These are phyloP conservation scores for Drosophila tani DNA, from an alignment of 1,140 invertebrate genomes.

Conservation along the genomic window DNA sequence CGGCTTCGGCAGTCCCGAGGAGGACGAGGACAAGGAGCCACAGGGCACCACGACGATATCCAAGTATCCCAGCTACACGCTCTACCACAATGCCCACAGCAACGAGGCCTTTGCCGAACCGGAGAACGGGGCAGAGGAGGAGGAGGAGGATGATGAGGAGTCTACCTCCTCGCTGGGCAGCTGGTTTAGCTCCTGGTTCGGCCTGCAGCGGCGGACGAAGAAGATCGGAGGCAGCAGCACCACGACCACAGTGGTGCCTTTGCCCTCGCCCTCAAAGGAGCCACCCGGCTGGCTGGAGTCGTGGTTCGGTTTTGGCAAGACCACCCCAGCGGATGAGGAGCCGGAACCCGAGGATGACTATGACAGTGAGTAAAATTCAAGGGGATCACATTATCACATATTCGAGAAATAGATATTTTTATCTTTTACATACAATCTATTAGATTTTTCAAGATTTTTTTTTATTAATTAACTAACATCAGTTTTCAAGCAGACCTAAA, in stretches of 20 bases:
- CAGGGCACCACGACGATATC: neutral
- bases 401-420: no score
- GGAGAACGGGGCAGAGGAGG: conserved; percentile 3
- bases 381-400: no score
- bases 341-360: conserved; percentile 52
- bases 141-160: conserved; percentile 27
- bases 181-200: conserved; percentile 80
- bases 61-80: conserved; percentile 73
- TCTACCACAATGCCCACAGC: conserved; percentile 74
- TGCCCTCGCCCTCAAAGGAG: conserved; percentile 45
- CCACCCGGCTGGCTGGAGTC: conserved; percentile 73
- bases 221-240: conserved; percentile 65
- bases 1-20: conserved; percentile 39
- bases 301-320: conserved; percentile 70
- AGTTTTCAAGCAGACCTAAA: no score
- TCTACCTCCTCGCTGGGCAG: conserved; percentile 48
- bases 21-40: conserved; percentile 40
- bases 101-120: conserved; percentile 43
- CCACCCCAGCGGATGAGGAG: conserved; percentile 31
- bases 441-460: no score
- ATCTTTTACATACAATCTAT: no score
- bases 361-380: conserved; percentile 68
- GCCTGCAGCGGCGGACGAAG: conserved; percentile 64
- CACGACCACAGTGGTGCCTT: conserved; percentile 33
- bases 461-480: no score